Evolutionary conservation across 35 echinoderm and acorn worm species (phyloP), one percentile per base, ranked within the genome.

Genomic region (Patiria miniata): DNA sequence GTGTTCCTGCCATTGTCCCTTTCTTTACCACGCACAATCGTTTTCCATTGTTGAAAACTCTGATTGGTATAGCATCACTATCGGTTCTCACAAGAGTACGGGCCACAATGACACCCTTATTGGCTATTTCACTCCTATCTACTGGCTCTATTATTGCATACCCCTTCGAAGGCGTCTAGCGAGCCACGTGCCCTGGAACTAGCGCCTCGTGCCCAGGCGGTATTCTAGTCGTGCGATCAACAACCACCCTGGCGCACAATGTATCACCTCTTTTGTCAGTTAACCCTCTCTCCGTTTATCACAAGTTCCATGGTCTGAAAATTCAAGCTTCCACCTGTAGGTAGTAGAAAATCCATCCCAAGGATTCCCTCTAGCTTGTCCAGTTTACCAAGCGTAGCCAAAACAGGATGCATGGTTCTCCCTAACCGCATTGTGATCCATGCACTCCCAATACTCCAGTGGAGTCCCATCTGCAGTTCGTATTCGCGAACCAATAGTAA

Each of bases 311-410:
- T 16, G 16, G 60, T 68, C n/a, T 68, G 14, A n/a, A 68, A 68
- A 68, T 68, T 68, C 60, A 68, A 68, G n/a, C n/a, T 68, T 16
- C 60, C 60, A 22, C 60, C 14, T 68, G 60, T 68, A 21, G 60
- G 60, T 1, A 21, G 8, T 23, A 68, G n/a, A 23, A 68, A 68
- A 68, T 68, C 60, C 60, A 68, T 68, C 8, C 60, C 60, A 16
- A 68, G 60, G 60, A 68, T 68, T 68, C 60, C 60, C 8, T 68
- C 60, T 5, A 23, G 16, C n/a, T 16, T 21, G 16, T 32, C 16
- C 21, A 68, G 5, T 16, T 5, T 16, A 16, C 60, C 30, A 2
- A 68, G 22, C 8, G 60, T 68, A 16, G 30, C 60, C 14, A 21
- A 68, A 12, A 68, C 60, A 21, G 60, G 60, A 10, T 68, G n/a